Evolutionary conservation across 2,113 vertebrate species (phyloP), one percentile per base, ranked within the genome.

Genomic region (Catharus minimus): DNA sequence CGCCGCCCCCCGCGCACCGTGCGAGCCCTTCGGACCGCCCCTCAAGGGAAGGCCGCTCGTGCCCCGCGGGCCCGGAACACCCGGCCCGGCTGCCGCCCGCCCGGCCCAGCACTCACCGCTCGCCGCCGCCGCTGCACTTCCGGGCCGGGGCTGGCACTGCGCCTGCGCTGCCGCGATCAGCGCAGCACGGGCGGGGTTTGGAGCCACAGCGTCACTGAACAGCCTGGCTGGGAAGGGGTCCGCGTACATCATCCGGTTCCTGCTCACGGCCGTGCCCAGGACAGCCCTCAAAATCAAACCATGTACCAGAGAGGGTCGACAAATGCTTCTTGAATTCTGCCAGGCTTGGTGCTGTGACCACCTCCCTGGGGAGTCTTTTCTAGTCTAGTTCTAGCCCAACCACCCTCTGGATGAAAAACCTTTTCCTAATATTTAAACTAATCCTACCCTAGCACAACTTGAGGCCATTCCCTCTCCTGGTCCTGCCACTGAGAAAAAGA

Each of bases 181-280:
- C 49, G 41, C 20, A 8, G 0, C 11, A 0, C 57, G 26, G 84
- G 66, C 43, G 57, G 65, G 65, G 20, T 30, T 8, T 9, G 74
- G 39, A 32, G 13, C 5, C n/a, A 0, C 10, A 1, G 15, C 10
- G 3, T 7, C 15, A 0, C 13, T 0, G 23, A 11, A 5, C 5
- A 0, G 15, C 7, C 33, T 0, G 16, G 4, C 2, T 3, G 5
- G 11, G 7, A 10, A 21, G 7, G 16, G 57, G 4, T 1, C 0
- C 3, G 2, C 15, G 0, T 0, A 7, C 4, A 16, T 14, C 15
- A 2, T 11, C 1, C 4, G 1, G 5, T 5, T 41, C 15, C 43
- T 32, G 21, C 24, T 36, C 17, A 24, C 6, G 3, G 41, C 16
- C 17, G 17, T 19, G 33, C 16, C 3, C 17, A 8, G 30, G 11